These are phyloP conservation scores for Limnodromus scolopaceus DNA, from an alignment of 2,797 vertebrate genomes.

Conservation along the genomic window DNA sequence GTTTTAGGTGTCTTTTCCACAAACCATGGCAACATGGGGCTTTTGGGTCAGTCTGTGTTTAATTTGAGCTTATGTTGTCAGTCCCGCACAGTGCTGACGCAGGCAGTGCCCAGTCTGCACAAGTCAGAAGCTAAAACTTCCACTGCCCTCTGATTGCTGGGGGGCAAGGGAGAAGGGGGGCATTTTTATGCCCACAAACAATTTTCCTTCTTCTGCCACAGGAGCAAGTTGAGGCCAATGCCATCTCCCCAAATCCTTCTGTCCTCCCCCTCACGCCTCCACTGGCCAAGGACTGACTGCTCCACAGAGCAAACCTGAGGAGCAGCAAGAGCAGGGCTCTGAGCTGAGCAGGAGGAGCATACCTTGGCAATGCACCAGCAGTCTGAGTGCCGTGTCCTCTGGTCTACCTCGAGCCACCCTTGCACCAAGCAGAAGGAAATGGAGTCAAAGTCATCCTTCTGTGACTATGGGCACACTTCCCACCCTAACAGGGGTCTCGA, in stretches of 20 bases:
- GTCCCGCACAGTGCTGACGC: not conserved
- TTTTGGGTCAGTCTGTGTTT: not conserved
- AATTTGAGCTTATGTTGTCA: not conserved
- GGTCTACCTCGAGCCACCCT: not conserved
- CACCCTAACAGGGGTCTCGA: not conserved
- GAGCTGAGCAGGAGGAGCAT: not conserved
- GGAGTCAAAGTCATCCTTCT: not conserved
- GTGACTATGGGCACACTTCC: not conserved
- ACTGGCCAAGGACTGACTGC: not conserved
- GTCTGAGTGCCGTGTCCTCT: rapidly evolving
- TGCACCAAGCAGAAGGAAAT: not conserved
- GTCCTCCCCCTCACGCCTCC: not conserved
- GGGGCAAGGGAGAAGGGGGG: not conserved
- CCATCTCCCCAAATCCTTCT: rapidly evolving
- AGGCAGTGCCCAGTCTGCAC: not conserved
- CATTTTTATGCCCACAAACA: not conserved
- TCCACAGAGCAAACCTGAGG: not conserved
- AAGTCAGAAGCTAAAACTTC: not conserved
- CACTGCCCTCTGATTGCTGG: not conserved
- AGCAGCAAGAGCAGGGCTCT: not conserved
- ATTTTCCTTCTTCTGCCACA: not conserved
- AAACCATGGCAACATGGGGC: not conserved
- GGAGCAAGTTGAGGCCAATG: not conserved
- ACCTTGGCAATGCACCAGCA: not conserved
- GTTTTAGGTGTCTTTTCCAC: not conserved